A percentile compares a stretch with the other conserved stretches of the same genome.
phyloP scores from a whole-genome alignment of 2,113 vertebrate species.

The Halcyon malimbica region DNA sequence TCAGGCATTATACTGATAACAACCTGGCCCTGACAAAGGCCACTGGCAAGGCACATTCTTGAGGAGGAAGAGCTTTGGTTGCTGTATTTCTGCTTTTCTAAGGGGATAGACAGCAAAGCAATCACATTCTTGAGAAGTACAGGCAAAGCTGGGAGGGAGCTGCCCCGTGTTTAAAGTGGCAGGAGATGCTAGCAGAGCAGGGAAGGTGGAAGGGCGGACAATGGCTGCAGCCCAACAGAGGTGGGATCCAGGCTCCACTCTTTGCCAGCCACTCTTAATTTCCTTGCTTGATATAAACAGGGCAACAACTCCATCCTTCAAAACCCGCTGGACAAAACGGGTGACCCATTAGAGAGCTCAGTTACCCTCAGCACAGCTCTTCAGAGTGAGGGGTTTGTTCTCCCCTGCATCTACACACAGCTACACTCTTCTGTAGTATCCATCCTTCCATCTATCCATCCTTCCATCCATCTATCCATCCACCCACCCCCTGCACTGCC shows the following conservation, averaged over 20 bases:
- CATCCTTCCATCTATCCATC: background rate
- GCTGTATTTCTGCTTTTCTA: slow-evolving; percentile 27
- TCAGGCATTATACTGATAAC: slow-evolving; percentile 57
- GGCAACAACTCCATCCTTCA: background rate
- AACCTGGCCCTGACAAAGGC: slow-evolving; percentile 66
- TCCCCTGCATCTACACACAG: background rate
- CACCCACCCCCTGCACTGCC: background rate
- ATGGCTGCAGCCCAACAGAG: background rate
- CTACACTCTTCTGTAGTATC: background rate
- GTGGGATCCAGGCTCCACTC: background rate
- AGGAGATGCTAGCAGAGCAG: background rate
- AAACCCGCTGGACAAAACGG: background rate
- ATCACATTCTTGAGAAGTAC: background rate
- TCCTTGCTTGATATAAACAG: background rate
- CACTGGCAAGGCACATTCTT: slow-evolving; percentile 64
- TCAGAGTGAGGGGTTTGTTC: background rate
- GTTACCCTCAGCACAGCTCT: background rate
- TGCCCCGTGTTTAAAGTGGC: background rate
- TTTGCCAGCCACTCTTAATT: background rate
- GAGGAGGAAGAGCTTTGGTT: slow-evolving; percentile 45
- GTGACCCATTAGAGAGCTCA: background rate
- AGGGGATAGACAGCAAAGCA: background rate
- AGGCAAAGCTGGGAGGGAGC: background rate
- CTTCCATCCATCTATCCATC: background rate
- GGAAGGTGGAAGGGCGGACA: background rate